Evolutionary conservation across 1,140 invertebrate genomes (phyloP), one percentile per base, ranked within the genome.

Genomic region (Chironomus tepperi): DNA sequence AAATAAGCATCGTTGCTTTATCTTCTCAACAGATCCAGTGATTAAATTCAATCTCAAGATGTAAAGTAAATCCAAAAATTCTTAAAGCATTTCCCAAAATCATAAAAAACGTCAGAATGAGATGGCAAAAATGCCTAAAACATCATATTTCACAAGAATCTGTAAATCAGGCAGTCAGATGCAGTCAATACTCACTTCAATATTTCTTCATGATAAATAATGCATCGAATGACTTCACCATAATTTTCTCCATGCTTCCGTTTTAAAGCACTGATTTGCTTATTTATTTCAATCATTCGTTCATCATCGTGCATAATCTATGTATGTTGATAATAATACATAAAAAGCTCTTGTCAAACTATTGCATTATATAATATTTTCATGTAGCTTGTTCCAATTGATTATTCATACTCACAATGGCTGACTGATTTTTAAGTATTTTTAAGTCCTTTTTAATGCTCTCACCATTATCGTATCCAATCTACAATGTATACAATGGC

Each of bases 131-230:
- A n/a, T n/a, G n/a, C n/a, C n/a, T n/a, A n/a, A n/a, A n/a, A n/a
- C n/a, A n/a, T n/a, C n/a, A n/a, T n/a, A 34, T 34, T 34, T 34
- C 24, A 34, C 5, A 34, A 34, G 5, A 34, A 34, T 34, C 24
- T 34, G 24, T 34, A 34, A 34, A 34, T 34, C 5, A 34, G 5
- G 2, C 24, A 34, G 24, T 34, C 24, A 34, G 24, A 5, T 2
- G 24, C 24, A 34, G 24, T 34, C 24, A 34, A 34, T 34, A 34
- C 24, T 12, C 7, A 57, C 47, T 16, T 74, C 12, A 57, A 74
- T 18, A 67, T 67, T 3, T 43, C 15, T 74, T 73, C 75, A 77
- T 74, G 72, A 76, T 42, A 70, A 19, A 70, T 18, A 18, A 70
- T 70, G 65, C 65, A 70, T 19, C 18, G n/a, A 19, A 21, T 70